phyloP scores from a whole-genome alignment of 1,140 invertebrate genomes.

The Ceratina japonica region DNA sequence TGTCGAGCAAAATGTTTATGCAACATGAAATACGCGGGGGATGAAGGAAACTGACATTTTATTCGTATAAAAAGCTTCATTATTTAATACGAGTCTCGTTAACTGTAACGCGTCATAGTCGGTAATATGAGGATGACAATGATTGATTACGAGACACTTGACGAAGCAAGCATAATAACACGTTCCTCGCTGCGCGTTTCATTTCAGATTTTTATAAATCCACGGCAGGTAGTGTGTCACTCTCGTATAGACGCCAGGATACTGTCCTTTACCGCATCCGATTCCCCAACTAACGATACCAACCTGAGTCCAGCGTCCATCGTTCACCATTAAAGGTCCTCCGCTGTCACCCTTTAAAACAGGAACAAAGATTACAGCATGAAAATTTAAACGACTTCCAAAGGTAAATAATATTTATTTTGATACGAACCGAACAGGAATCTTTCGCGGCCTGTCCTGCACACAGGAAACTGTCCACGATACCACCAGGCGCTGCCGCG shows the following conservation, averaged over 20 bases:
- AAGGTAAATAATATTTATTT: not conserved
- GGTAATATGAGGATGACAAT: slow-evolving; percentile 4
- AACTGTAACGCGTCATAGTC: not conserved
- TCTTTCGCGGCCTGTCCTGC: slow-evolving; percentile 90
- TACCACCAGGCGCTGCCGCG: slow-evolving; percentile 91
- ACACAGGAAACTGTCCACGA: slow-evolving; percentile 92
- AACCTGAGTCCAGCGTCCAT: slow-evolving; percentile 89
- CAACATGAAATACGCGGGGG: not conserved
- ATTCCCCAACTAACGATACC: slow-evolving; percentile 97
- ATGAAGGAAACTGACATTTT: slow-evolving; percentile 13
- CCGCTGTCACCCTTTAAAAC: slow-evolving; percentile 91
- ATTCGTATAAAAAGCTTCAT: not conserved
- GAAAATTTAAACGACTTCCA: not conserved
- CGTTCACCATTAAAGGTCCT: slow-evolving; percentile 91
- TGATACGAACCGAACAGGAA: slow-evolving; percentile 89
- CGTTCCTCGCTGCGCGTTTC: slow-evolving; percentile 48
- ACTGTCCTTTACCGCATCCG: slow-evolving; percentile 93
- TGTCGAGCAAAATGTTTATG: not conserved
- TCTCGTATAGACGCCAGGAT: slow-evolving; percentile 93
- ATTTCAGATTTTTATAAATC: slow-evolving; percentile 87
- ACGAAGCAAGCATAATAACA: not conserved
- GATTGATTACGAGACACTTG: slow-evolving; percentile 14
- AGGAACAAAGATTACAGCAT: not conserved
- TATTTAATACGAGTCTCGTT: not conserved
- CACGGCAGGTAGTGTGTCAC: slow-evolving; percentile 88